phyloP scores from a whole-genome alignment of 1,140 invertebrate species.

The Drosophila yakuba region DNA sequence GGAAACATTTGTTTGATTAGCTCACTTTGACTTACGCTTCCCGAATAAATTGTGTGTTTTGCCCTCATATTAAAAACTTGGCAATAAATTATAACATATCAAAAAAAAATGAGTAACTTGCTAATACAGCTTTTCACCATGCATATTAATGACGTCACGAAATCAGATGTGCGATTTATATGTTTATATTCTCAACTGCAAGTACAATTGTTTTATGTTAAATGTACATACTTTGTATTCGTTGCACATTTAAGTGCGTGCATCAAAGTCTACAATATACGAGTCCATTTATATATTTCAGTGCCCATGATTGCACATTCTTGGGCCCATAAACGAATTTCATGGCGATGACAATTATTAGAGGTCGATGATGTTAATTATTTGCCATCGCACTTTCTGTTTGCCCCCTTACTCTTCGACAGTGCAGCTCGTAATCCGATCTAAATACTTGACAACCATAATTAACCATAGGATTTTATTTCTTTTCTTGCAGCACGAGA shows the following conservation, averaged over 20 bases:
- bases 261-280: neutral
- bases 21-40: conserved; percentile 21
- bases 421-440: conserved; percentile 1
- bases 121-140: too few species aligned
- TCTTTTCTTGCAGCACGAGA: conserved; percentile 47
- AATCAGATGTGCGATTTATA: neutral
- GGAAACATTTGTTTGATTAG: conserved; percentile 53
- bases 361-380: conserved; percentile 71
- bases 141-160: too few species aligned
- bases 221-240: neutral
- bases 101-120: too few species aligned
- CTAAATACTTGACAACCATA: conserved; percentile 6
- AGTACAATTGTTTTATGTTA: too few species aligned
- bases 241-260: neutral
- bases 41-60: conserved; percentile 15
- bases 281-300: neutral
- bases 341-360: conserved; percentile 58
- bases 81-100: too few species aligned
- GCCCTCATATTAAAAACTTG: neutral
- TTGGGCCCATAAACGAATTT: conserved; percentile 11
- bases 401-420: conserved; percentile 1
- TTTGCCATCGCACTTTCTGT: conserved; percentile 20
- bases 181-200: neutral
- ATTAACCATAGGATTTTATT: conserved; percentile 10
- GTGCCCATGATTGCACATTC: conserved; percentile 1